Evolutionary conservation across 2,797 vertebrate species (phyloP).

Genomic region (Alfaro cultratus): DNA sequence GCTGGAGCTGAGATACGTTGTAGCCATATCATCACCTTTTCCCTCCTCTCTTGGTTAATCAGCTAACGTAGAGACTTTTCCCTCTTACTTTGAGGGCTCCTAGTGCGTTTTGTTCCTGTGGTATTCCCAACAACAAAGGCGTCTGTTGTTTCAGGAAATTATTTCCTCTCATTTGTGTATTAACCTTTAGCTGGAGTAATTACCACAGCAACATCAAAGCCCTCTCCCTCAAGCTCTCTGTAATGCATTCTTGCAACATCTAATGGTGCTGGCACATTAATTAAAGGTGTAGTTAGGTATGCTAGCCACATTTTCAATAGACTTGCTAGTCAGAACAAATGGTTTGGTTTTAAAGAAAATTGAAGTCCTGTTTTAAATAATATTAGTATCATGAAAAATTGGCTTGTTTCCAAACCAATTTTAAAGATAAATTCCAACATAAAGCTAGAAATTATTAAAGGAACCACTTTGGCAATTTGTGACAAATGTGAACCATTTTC

Average conservation of each 20-base stretch:
- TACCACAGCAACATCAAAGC: neutral
- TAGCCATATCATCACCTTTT: conserved; percentile 51
- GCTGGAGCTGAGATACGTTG: conserved; percentile 16
- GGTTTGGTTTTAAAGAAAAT: too few species aligned
- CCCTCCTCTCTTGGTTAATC: conserved; percentile 32
- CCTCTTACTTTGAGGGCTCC: conserved; percentile 28
- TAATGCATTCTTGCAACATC: neutral
- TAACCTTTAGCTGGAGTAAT: conserved; percentile 2
- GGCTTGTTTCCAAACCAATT: too few species aligned
- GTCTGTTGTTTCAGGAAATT: conserved; percentile 20
- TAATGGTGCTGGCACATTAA: conserved; percentile 15
- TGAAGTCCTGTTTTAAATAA: too few species aligned
- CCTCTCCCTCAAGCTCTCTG: neutral
- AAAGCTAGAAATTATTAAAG: neutral
- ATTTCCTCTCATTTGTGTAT: conserved; percentile 7
- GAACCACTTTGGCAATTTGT: neutral
- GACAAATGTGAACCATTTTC: too few species aligned
- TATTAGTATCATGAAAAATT: too few species aligned
- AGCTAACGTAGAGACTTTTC: conserved; percentile 40
- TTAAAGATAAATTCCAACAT: neutral
- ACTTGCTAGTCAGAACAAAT: too few species aligned
- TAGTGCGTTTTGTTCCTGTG: conserved; percentile 1
- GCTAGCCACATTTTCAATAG: neutral
- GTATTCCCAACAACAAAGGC: neutral
- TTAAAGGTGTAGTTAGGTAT: conserved; percentile 12